phyloP scores from a whole-genome alignment of 2,113 vertebrate genomes.

The Hypomesus transpacificus region DNA sequence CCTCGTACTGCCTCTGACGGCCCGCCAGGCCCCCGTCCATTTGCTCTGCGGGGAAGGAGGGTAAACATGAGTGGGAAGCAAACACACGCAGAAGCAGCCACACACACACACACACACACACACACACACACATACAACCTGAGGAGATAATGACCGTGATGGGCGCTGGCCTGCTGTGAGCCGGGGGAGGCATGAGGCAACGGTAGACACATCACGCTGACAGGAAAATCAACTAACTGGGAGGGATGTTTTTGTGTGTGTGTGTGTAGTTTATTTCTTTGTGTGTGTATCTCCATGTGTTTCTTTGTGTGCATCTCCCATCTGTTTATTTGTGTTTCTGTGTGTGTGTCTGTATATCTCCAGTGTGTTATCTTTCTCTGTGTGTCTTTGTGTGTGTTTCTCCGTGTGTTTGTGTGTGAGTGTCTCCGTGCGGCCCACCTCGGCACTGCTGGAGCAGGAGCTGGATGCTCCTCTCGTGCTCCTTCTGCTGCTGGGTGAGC shows the following conservation, averaged over 20 bases:
- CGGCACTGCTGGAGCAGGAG: slow-evolving; percentile 89
- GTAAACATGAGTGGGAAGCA: neutral
- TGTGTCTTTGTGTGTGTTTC: no score
- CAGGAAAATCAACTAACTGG: neutral
- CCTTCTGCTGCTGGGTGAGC: slow-evolving; percentile 93
- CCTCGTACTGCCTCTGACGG: slow-evolving; percentile 86
- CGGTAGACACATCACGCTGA: neutral
- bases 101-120: neutral
- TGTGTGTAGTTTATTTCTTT: neutral
- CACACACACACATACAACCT: neutral
- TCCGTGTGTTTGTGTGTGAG: neutral
- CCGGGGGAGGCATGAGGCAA: neutral
- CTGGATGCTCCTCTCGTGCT: slow-evolving; percentile 88
- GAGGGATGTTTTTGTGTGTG: neutral
- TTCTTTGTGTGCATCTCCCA: neutral
- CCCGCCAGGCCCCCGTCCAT: slow-evolving; percentile 85
- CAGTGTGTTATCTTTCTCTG: no score
- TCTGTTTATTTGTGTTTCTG: neutral
- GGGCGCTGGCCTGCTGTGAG: neutral
- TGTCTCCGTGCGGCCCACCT: slow-evolving; percentile 60
- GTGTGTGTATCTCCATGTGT: neutral
- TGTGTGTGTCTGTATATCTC: neutral
- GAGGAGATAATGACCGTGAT: neutral
- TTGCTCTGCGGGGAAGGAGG: slow-evolving; percentile 74
- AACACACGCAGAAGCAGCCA: neutral